Percentiles rank a stretch among this genome's conserved stretches.
phyloP scores from a whole-genome alignment of 2,113 vertebrate species.

The Apteryx mantelli region DNA sequence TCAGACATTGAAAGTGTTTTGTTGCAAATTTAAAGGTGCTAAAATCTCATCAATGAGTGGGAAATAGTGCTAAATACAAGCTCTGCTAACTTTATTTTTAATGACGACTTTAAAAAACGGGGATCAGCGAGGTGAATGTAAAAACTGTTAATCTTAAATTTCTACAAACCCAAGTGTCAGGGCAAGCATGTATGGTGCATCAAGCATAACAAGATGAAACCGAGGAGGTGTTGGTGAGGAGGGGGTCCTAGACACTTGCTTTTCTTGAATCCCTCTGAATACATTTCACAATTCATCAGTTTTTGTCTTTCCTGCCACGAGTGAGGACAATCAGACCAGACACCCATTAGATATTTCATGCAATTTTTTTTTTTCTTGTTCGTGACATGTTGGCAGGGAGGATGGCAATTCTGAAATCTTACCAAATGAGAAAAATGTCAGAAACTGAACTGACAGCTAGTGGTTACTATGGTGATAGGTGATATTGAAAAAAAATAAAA shows the following conservation, averaged over 20 bases:
- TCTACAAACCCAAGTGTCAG: constrained; percentile 85
- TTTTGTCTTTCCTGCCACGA: constrained; percentile 99
- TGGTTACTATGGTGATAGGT: constrained; percentile 94
- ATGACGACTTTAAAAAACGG: constrained; percentile 74
- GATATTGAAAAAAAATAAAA: constrained; percentile 84
- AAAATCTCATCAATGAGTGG: constrained; percentile 60
- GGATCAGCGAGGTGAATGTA: constrained; percentile 81
- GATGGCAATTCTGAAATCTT: constrained; percentile 98
- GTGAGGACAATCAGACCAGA: constrained; percentile 99
- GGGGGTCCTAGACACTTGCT: constrained; percentile 92
- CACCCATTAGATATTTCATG: constrained; percentile 99
- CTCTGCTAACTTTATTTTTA: constrained; percentile 80
- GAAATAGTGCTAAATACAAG: constrained; percentile 68
- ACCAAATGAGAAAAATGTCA: constrained; percentile 99
- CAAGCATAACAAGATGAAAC: constrained; percentile 86
- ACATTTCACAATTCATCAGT: constrained; percentile 99
- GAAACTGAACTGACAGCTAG: constrained; percentile 92
- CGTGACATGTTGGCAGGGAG: constrained; percentile 97
- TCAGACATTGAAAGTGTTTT: constrained; percentile 54
- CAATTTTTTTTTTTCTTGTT: constrained; percentile 89
- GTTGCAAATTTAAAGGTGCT: constrained; percentile 62
- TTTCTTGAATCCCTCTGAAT: constrained; percentile 99
- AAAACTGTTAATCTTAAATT: constrained; percentile 85
- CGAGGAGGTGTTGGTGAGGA: constrained; percentile 76
- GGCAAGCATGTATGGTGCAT: constrained; percentile 80